Base-by-base conservation (phyloP, 2,797 vertebrate species). In the Crenuchus spilurus region DNA sequence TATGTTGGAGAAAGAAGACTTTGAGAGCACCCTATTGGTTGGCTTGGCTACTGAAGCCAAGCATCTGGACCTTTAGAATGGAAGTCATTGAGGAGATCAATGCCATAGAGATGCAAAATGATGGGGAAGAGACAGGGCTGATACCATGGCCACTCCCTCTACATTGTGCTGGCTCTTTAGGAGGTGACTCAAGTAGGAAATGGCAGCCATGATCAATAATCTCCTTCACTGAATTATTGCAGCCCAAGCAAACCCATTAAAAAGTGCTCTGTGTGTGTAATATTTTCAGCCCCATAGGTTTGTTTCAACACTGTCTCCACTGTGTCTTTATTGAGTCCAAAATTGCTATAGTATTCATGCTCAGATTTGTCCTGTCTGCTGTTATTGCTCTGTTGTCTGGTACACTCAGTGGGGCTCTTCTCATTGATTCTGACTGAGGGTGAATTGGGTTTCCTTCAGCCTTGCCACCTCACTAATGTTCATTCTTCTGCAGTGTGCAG, bases 201-300 rank as follows among this genome's bases (percentile, higher is more conserved):
- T 84, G 84, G 86, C 84, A 86, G 70, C 77, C 81, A 73, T 35
- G 79, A 90, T 92, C 89, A 85, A 91, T 92, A 90, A 66, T 66
- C 44, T 80, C 76, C 77, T 72, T 16, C 39, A 66, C 84, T 88
- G 67, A 90, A 89, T 90, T 87, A 89, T 67, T 55, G 65, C 62
- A 58, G 54, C 64, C 63, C 48, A 58, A 48, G 66, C 44, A 74
- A 64, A 77, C 64, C 52, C 71, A 79, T 91, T 88, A 91, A 90
- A 88, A 81, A 87, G 75, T 77, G 80, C 77, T 82, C 81, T 85
- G 54, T 74, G 83, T 81, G 80, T 83, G 65, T 63, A 77, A 85
- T 81, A 81, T 80, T 60, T 70, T 63, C 57, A 79, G 81, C 72
- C 76, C 78, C 68, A 84, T 76, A 70, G 73, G 65, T 72, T 82